Base-by-base conservation (phyloP, 2,797 vertebrate genomes). In the Halcyon smyrnensis region DNA sequence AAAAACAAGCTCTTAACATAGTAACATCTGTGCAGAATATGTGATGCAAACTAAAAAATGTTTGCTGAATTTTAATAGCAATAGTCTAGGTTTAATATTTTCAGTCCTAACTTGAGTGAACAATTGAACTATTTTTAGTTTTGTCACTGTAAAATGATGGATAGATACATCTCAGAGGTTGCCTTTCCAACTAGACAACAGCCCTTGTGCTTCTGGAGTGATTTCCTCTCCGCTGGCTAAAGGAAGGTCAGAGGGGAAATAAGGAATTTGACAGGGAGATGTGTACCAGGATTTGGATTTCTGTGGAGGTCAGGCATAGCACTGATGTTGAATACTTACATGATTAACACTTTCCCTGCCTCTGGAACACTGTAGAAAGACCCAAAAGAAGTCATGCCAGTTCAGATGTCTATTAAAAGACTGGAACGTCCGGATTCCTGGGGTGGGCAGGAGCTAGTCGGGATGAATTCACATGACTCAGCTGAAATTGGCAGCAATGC, bases 181-280 rank as follows among this genome's bases (percentile, higher is more conserved):
- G 92, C 62, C 65, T 59, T 54, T 88, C 82, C 79, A 75, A 78
- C 39, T 18, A 30, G 83, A 36, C 68, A 91, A 36, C 68, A 91
- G 63, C 59, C 67, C 65, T 84, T 30, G 8, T 28, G 4, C 87
- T 91, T 84, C 93, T 84, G 82, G 67, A 80, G 54, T 4, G n/a
- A 46, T 69, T 85, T 90, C 57, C 87, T 91, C 51, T 23, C 2
- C 2, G 7, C 90, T 93, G 95, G 93, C 91, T 77, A 30, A 68
- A 91, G 87, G 53, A 93, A 91, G 89, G 77, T 70, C 95, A 95
- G 82, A 71, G 75, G 95, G 93, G 89, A 92, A 94, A 96, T 77
- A 28, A 93, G 43, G 95, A 96, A 97, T 96, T 82, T 91, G 71
- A 81, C 91, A 83, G 54, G n/a, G 56, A 87, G 80, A 71, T 63